Base-by-base conservation (phyloP, 2,113 vertebrate genomes). In the Ophthalmolycus amberensis region DNA sequence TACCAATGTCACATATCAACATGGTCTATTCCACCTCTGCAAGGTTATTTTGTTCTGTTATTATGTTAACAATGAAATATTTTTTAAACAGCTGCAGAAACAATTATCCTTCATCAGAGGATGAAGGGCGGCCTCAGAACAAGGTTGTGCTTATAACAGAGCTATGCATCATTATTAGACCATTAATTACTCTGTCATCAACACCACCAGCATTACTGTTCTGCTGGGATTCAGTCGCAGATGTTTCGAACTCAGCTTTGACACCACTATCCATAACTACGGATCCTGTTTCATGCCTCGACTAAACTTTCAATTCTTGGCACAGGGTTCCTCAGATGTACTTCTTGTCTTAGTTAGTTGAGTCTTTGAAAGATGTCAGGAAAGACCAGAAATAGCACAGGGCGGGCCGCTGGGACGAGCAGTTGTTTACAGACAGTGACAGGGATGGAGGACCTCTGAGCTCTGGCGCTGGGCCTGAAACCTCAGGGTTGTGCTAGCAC, bases 351-450 rank as follows among this genome's bases (percentile, higher is more conserved):
- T n/a, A 25, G 76, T 86, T 85, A 76, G 75, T 84, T 84, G 80
- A 86, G 73, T 72, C 83, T 91, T 87, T 90, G 88, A 90, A 87
- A 85, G 80, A 87, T 90, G 88, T 92, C 83, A 90, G 82, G 72
- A 85, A 88, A 83, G 75, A 34, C 77, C 85, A 81, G 77, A 77
- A 93, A 93, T 91, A 94, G 89, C 88, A 54, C 1, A 0, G 72
- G 68, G 73, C 56, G 46, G 71, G 77, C 91, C 88, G 37, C 83
- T 83, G 91, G 92, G 92, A 91, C 50, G 34, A 65, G 77, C 79
- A 87, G 92, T 92, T 93, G 93, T 93, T 94, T 93, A 92, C 90
- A 90, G 88, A 91, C 80, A 91, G 89, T 93, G 93, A 93, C 92
- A 92, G 91, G 90, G 89, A 93, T 93, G 92, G 85, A 94, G 91